These are phyloP conservation scores for Ispidina lecontei DNA, from an alignment of 2,797 vertebrate species.

Conservation along the genomic window DNA sequence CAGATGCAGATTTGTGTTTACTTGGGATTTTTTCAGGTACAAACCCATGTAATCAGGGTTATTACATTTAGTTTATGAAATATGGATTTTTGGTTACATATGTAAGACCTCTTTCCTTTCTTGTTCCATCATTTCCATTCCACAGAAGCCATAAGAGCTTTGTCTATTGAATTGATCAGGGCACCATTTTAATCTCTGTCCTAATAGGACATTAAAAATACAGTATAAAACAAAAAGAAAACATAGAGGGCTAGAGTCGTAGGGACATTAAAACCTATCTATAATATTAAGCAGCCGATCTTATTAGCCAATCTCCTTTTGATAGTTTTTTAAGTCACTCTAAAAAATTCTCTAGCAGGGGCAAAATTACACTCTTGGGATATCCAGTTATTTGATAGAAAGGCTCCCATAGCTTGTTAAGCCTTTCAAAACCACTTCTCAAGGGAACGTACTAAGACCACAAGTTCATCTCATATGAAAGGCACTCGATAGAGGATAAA, in stretches of 20 bases:
- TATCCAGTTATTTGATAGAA: constrained; percentile 16
- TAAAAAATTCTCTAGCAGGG: not conserved
- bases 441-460: not conserved
- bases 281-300: not conserved
- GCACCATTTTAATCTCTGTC: not conserved
- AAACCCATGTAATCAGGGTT: not conserved
- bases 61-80: not conserved
- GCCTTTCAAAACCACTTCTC: constrained; percentile 32
- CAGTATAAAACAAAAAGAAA: not conserved
- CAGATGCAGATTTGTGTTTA: not conserved
- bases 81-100: not conserved
- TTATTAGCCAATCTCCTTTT: not conserved
- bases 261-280: not conserved
- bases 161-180: not conserved
- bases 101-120: not conserved
- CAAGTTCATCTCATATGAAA: not conserved
- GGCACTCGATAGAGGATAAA: constrained; percentile 1
- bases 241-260: not conserved
- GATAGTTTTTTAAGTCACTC: not conserved
- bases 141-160: not conserved
- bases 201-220: not conserved
- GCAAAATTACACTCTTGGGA: constrained; percentile 14
- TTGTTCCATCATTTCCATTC: not conserved
- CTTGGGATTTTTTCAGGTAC: not conserved
- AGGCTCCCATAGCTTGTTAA: constrained; percentile 27